Base-by-base conservation (phyloP, 2,888 invertebrate genomes). In the Lacanobia oleracea region DNA sequence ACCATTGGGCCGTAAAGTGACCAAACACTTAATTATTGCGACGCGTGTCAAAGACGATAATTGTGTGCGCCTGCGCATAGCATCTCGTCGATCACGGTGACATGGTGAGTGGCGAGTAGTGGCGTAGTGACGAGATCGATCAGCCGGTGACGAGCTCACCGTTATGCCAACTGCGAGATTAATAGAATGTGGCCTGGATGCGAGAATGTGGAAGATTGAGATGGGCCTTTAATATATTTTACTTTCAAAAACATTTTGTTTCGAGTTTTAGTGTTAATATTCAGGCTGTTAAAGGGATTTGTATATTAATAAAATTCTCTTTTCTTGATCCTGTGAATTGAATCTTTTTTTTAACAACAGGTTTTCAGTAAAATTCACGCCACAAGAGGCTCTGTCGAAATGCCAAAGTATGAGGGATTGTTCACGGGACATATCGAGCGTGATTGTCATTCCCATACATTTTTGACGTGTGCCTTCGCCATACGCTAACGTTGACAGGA, bases 161-260 rank as follows among this genome's bases (percentile, higher is more conserved):
- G 83, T 73, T 82, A 80, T 82, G 56, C 54, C 45, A 23, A 62
- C 70, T 53, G 56, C 23, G 51, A 72, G 75, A 71, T 75, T 83
- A 83, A 79, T 79, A 63, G 64, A 54, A 65, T 70, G 40, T 48
- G 43, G 21, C 27, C 21, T 33, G 37, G 81, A 68, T 54, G 21
- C 16, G 9, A 65, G n/a, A 76, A 51, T 37, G 9, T 65, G 57
- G 64, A 75, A 48, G 27, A 21, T 53, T 21, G n/a, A 5, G 0
- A 4, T 56, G 5, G 27, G 37, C 7, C 5, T 12, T n/a, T 33
- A 59, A 33, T 48, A 48, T n/a, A n/a, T n/a, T 18, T 18, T 48
- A 6, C 16, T 48, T 48, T 48, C 16, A 48, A 48, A 48, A 5
- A 48, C 48, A 48, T 48, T 48, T 18, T 18, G 18, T 48, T 18